phyloP scores from a whole-genome alignment of 2,113 vertebrate genomes.

The Eulemur macaco region DNA sequence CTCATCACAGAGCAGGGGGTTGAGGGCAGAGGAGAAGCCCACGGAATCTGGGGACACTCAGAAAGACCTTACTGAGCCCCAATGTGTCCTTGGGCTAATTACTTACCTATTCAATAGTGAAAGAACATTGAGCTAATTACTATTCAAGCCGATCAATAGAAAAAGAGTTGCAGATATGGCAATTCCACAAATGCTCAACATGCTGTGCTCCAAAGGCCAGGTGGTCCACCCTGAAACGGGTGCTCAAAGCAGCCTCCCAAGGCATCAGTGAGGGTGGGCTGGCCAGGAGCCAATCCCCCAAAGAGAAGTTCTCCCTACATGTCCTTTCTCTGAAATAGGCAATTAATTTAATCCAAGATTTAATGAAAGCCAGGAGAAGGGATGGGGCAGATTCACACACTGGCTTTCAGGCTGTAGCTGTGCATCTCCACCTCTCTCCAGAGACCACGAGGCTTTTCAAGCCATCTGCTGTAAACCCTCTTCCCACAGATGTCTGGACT shows the following conservation, averaged over 20 bases:
- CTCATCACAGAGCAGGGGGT: neutral
- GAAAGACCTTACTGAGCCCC: slow-evolving; percentile 4
- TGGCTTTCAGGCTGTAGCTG: slow-evolving; percentile 56
- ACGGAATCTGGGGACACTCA: slow-evolving; percentile 60
- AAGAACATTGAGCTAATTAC: neutral
- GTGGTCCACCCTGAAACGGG: neutral
- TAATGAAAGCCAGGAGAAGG: slow-evolving; percentile 66
- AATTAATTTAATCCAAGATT: slow-evolving; percentile 53
- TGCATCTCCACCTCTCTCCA: slow-evolving; percentile 74
- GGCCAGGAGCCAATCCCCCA: neutral
- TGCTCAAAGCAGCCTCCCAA: neutral
- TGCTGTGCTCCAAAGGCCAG: neutral
- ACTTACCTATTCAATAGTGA: slow-evolving; percentile 3
- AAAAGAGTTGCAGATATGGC: neutral
- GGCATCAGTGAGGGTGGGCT: neutral
- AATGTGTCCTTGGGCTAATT: slow-evolving; percentile 63
- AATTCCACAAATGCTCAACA: neutral
- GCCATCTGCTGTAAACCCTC: slow-evolving; percentile 76
- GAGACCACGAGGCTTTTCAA: slow-evolving; percentile 72
- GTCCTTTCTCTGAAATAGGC: slow-evolving; percentile 8
- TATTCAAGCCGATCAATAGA: neutral
- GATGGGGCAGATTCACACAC: neutral
- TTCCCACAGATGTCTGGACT: slow-evolving; percentile 74
- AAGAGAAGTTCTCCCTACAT: neutral
- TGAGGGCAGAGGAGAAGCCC: neutral